phyloP scores from a whole-genome alignment of 1,140 invertebrate species.

The Arion vulgaris region DNA sequence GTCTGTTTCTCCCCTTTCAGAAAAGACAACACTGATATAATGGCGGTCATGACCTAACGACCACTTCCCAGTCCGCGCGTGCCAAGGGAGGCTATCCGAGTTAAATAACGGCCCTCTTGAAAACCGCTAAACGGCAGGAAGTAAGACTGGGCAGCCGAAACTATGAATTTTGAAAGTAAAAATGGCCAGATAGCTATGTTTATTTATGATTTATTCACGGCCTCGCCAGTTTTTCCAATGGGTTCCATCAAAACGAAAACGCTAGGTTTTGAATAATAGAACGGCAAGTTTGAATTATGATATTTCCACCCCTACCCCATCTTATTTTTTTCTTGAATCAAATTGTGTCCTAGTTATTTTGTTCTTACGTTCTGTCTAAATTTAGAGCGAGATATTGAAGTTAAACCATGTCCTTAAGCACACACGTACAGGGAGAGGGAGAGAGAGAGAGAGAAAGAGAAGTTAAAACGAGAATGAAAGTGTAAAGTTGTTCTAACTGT shows the following conservation, averaged over 20 bases:
- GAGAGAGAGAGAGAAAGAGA: too few relatives aligned
- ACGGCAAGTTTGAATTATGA: conserved; percentile 18
- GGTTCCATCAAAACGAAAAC: conserved; percentile 17
- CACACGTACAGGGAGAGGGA: too few relatives aligned
- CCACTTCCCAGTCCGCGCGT: background rate
- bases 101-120: conserved; percentile 10
- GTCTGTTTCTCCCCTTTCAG: background rate
- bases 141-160: background rate
- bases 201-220: conserved; percentile 30
- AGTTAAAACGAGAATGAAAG: too few relatives aligned
- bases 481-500: too few relatives aligned
- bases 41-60: conserved; percentile 5
- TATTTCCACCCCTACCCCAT: background rate
- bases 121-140: conserved; percentile 21
- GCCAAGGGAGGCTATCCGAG: conserved; percentile 17
- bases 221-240: conserved; percentile 10
- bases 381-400: too few relatives aligned
- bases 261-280: conserved; percentile 17
- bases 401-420: too few relatives aligned
- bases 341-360: background rate
- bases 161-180: conserved; percentile 30
- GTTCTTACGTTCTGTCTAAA: background rate
- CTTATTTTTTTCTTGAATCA: background rate
- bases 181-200: conserved; percentile 18
- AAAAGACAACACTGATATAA: conserved; percentile 18